Conservation (phyloP, 2,797 vertebrate genomes). For the Rhinella marina region DNA sequence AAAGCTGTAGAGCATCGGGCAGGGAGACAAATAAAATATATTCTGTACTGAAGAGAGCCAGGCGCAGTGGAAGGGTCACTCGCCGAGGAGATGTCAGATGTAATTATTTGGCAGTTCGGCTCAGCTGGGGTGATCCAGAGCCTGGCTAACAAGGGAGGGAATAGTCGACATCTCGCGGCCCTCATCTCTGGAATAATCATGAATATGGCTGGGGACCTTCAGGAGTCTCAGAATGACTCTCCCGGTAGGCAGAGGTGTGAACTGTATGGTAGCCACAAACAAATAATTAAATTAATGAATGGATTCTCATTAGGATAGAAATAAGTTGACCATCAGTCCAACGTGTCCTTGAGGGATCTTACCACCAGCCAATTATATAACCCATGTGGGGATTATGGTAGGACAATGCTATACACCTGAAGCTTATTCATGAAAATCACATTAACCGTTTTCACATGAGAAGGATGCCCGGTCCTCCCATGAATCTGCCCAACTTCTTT, state of each 20-base stretch:
- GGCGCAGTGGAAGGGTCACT: constrained; percentile 33
- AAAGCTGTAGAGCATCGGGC: constrained; percentile 21
- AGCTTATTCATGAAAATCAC: neutral
- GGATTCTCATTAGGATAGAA: constrained; percentile 33
- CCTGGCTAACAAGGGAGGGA: constrained; percentile 48
- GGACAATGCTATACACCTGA: neutral
- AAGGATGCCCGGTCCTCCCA: neutral
- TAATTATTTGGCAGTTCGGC: constrained; percentile 44
- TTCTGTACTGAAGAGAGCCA: constrained; percentile 21
- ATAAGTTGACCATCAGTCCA: constrained; percentile 35
- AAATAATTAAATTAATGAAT: constrained; percentile 46
- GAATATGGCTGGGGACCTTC: constrained; percentile 46
- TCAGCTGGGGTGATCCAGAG: constrained; percentile 8
- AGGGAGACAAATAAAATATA: constrained; percentile 24
- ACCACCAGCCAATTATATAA: constrained; percentile 27
- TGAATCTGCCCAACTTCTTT: too few species aligned
- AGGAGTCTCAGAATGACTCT: constrained; percentile 28
- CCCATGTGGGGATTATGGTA: neutral
- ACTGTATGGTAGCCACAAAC: constrained; percentile 49
- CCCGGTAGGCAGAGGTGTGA: constrained; percentile 39
- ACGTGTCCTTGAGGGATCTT: constrained; percentile 25
- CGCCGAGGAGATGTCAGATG: constrained; percentile 20
- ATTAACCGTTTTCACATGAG: neutral
- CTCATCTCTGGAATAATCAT: constrained; percentile 34
- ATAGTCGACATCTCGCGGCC: constrained; percentile 15